phyloP scores from a whole-genome alignment of 2,113 vertebrate species.

The Cyanoliseus patagonus region DNA sequence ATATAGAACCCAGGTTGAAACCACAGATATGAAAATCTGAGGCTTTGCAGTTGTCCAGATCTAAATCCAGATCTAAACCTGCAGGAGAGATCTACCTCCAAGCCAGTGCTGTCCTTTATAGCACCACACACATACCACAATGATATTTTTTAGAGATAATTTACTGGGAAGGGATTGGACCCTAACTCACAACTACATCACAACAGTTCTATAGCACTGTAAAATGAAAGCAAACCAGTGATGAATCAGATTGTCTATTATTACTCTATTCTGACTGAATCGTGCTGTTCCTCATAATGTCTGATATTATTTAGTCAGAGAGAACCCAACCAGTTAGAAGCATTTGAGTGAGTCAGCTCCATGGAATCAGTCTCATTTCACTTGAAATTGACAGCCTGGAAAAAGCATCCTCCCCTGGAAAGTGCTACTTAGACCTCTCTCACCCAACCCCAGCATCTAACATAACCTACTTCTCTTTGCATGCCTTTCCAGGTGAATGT shows the following conservation, averaged over 20 bases:
- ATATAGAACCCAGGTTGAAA: not conserved
- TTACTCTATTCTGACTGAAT: not conserved
- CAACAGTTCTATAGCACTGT: not conserved
- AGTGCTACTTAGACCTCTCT: not conserved
- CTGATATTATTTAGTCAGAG: not conserved
- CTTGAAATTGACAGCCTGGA: not conserved
- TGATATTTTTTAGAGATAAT: not conserved
- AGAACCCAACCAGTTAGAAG: not conserved
- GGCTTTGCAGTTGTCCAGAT: not conserved
- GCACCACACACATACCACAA: not conserved
- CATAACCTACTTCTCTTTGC: not conserved
- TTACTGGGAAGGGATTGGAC: not conserved
- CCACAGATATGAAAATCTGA: not conserved
- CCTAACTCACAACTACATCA: not conserved
- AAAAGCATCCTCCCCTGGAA: not conserved
- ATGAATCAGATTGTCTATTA: not conserved
- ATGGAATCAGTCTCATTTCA: not conserved
- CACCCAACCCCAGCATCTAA: not conserved
- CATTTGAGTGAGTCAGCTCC: not conserved
- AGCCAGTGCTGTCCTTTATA: not conserved
- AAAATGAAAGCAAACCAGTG: not conserved
- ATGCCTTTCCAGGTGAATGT: not conserved
- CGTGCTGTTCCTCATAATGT: not conserved
- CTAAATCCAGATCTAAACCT: slow-evolving; percentile 9
- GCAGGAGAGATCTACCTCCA: not conserved